A percentile compares a stretch with the other conserved stretches of the same genome.
Conservation (phyloP, 2,888 invertebrate genomes). For the Folsomia candida region DNA sequence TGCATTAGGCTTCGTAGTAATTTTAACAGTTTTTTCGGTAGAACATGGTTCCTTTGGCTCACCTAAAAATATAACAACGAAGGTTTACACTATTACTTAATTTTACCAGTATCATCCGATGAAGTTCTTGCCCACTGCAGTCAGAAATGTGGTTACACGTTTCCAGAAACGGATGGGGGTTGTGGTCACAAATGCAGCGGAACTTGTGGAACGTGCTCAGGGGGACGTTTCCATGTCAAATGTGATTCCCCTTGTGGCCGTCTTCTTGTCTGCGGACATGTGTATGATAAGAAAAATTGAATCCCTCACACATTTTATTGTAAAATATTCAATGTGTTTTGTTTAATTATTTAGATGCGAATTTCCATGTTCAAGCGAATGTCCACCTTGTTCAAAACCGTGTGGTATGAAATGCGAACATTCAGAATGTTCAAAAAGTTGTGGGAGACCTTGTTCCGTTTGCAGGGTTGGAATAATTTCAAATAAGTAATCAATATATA, state of each 20-base stretch:
- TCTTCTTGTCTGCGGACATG: constrained; percentile 64
- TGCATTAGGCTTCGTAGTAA: too few relatives aligned
- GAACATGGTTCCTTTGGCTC: too few relatives aligned
- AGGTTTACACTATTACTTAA: too few relatives aligned
- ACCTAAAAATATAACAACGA: too few relatives aligned
- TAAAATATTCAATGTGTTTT: neutral
- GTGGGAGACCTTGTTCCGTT: constrained; percentile 38
- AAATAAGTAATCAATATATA: neutral
- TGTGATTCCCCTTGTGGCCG: constrained; percentile 62
- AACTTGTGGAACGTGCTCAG: constrained; percentile 60
- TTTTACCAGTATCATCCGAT: neutral
- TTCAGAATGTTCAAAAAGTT: constrained; percentile 34
- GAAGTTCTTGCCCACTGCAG: constrained; percentile 44
- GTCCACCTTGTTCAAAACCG: constrained; percentile 51
- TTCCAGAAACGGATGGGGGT: constrained; percentile 23
- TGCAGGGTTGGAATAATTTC: constrained; percentile 26
- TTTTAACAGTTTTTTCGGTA: too few relatives aligned
- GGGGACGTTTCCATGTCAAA: constrained; percentile 63
- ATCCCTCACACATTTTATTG: neutral
- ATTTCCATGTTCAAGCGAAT: constrained; percentile 51
- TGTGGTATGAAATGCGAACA: constrained; percentile 47
- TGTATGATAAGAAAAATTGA: constrained; percentile 40
- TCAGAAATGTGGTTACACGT: constrained; percentile 16
- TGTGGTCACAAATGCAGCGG: constrained; percentile 53
- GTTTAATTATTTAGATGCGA: constrained; percentile 30